phyloP scores from a whole-genome alignment of 2,888 invertebrate genomes.

The Sesia apiformis region DNA sequence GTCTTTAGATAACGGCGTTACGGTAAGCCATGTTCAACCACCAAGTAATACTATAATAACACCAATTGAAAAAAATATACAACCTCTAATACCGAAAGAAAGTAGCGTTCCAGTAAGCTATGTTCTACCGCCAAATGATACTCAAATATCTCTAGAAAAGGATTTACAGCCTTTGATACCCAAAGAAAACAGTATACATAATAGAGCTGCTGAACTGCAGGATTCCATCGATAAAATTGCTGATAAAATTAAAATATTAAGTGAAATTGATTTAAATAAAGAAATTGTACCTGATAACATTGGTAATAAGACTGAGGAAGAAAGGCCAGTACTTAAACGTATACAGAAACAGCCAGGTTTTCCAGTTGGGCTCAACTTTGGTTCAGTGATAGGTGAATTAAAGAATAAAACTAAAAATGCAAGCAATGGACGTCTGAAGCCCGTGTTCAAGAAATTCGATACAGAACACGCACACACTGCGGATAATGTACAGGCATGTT shows the following conservation, averaged over 20 bases:
- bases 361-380: conserved; percentile 52
- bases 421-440: conserved; percentile 48
- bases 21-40: not conserved
- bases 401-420: conserved; percentile 56
- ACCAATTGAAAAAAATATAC: not conserved
- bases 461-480: conserved; percentile 41
- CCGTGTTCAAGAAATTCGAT: conserved; percentile 64
- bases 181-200: conserved; percentile 23
- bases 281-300: conserved; percentile 3
- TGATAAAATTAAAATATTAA: conserved; percentile 33
- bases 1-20: conserved; percentile 38
- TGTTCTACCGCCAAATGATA: not conserved
- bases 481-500: conserved; percentile 50
- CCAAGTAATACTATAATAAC: not conserved
- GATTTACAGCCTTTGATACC: not conserved
- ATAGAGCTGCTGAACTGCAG: conserved; percentile 31
- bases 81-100: too few species aligned
- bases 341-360: conserved; percentile 50
- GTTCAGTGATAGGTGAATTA: conserved; percentile 62
- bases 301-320: conserved; percentile 16
- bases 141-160: not conserved
- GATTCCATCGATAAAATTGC: conserved; percentile 37
- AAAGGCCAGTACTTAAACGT: conserved; percentile 39
- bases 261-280: conserved; percentile 10
- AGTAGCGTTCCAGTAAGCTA: not conserved